These are phyloP conservation scores for Zaprionus lachaisei DNA, from an alignment of 1,140 invertebrate genomes.

Conservation along the genomic window DNA sequence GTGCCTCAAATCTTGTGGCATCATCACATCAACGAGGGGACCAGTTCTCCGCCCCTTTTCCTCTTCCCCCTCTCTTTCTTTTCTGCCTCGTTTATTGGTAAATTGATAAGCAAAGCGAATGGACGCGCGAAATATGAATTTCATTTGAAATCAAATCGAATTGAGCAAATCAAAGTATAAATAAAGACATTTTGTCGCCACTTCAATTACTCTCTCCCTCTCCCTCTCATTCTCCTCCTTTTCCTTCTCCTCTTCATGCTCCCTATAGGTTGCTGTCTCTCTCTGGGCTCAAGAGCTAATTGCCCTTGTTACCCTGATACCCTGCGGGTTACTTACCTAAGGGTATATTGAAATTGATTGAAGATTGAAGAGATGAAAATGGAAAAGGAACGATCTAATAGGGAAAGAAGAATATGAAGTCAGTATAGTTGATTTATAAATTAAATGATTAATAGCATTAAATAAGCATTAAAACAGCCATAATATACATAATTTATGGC, in stretches of 20 bases:
- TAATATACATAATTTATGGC: too few relatives aligned
- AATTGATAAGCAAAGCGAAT: conserved; percentile 58
- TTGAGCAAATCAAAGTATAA: conserved; percentile 57
- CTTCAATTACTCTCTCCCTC: conserved; percentile 2
- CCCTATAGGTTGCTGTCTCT: background rate
- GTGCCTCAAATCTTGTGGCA: conserved; percentile 5
- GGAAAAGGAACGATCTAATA: too few relatives aligned
- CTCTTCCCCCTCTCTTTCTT: conserved; percentile 14
- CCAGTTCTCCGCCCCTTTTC: background rate
- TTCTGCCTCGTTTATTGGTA: conserved; percentile 71
- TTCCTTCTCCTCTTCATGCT: background rate
- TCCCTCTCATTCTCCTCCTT: background rate
- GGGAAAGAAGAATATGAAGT: too few relatives aligned
- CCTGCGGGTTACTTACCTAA: background rate
- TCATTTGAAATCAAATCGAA: conserved; percentile 76
- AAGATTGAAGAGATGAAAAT: too few relatives aligned
- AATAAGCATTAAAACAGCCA: too few relatives aligned
- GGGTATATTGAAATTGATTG: background rate
- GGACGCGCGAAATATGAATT: conserved; percentile 68
- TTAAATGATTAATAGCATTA: too few relatives aligned
- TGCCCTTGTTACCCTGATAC: conserved; percentile 26
- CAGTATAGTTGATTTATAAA: too few relatives aligned
- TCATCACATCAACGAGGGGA: background rate
- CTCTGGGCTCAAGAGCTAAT: conserved; percentile 25
- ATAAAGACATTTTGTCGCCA: conserved; percentile 75